These are phyloP conservation scores for Drosophila gaucha DNA, from an alignment of 2,888 invertebrate genomes.

Conservation along the genomic window DNA sequence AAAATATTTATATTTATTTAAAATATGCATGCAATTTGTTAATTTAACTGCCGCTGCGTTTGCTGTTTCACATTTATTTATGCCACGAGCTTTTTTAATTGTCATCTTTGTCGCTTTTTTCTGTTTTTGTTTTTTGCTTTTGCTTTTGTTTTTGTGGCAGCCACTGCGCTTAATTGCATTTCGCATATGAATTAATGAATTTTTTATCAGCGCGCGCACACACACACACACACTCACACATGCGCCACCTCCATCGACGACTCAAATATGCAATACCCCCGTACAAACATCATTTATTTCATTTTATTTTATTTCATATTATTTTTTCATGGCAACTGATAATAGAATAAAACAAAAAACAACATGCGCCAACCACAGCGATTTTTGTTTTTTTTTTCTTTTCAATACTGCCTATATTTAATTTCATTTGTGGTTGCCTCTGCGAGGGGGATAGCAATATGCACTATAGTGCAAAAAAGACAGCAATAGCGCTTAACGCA, in stretches of 20 bases:
- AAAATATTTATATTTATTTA: conserved; percentile 80
- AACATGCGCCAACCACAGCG: conserved; percentile 66
- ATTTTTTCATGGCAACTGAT: conserved; percentile 60
- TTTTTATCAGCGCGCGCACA: conserved; percentile 69
- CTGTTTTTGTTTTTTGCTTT: conserved; percentile 22
- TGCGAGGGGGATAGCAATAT: conserved; percentile 25
- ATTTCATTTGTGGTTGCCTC: conserved; percentile 70
- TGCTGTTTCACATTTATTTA: conserved; percentile 74
- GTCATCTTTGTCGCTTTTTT: conserved; percentile 34
- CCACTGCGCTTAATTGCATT: conserved; percentile 81
- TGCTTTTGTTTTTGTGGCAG: conserved; percentile 61
- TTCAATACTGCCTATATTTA: conserved; percentile 59
- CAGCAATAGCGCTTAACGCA: conserved; percentile 18
- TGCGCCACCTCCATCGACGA: conserved; percentile 30
- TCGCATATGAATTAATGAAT: conserved; percentile 81
- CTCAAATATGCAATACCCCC: conserved; percentile 59
- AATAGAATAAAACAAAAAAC: conserved; percentile 68
- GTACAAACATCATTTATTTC: conserved; percentile 65
- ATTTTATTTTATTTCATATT: conserved; percentile 40
- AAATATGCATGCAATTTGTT: conserved; percentile 82
- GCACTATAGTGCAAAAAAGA: conserved; percentile 14
- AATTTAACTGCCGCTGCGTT: conserved; percentile 79
- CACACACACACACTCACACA: conserved; percentile 1
- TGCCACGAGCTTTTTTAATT: conserved; percentile 56
- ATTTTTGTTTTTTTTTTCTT: conserved; percentile 39